These are phyloP conservation scores for Hypomesus transpacificus DNA, from an alignment of 2,113 vertebrate species.

Conservation along the genomic window DNA sequence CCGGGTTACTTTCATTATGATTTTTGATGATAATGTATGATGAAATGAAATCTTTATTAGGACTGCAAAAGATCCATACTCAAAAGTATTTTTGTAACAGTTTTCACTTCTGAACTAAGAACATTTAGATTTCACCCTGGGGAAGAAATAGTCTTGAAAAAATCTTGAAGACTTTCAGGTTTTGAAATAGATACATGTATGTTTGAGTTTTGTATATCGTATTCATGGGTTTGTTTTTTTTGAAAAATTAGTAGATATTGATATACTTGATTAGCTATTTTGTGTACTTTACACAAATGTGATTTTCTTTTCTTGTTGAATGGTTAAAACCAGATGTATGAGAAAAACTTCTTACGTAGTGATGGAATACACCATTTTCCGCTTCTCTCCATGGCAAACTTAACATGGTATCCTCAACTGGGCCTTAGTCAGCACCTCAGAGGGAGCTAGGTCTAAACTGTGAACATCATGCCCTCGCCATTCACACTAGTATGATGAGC, in stretches of 20 bases:
- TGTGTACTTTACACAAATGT: slow-evolving; percentile 91
- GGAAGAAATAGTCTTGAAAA: slow-evolving; percentile 72
- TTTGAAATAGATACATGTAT: slow-evolving; percentile 67
- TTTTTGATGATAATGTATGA: slow-evolving; percentile 62
- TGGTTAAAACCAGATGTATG: slow-evolving; percentile 87
- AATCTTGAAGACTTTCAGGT: slow-evolving; percentile 89
- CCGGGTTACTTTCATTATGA: slow-evolving; percentile 71
- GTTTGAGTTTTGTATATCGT: slow-evolving; percentile 87
- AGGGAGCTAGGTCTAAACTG: slow-evolving; percentile 57
- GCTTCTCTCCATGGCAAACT: slow-evolving; percentile 73
- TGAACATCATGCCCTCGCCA: slow-evolving; percentile 25
- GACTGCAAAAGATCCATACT: slow-evolving; percentile 80
- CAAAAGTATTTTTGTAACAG: slow-evolving; percentile 71
- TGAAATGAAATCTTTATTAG: slow-evolving; percentile 72
- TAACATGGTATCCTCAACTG: slow-evolving; percentile 77
- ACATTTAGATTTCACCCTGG: slow-evolving; percentile 70
- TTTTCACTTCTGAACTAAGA: slow-evolving; percentile 63
- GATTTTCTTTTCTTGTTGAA: slow-evolving; percentile 80
- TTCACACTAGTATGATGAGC: slow-evolving; percentile 18
- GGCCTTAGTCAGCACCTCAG: slow-evolving; percentile 85
- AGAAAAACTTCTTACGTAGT: slow-evolving; percentile 83
- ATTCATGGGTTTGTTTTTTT: slow-evolving; percentile 82
- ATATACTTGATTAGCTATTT: slow-evolving; percentile 87
- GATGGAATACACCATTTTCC: slow-evolving; percentile 73
- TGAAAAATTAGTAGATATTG: slow-evolving; percentile 81